Percentiles rank a stretch among this genome's conserved stretches.
These are phyloP conservation scores for Nemurella pictetii DNA, from an alignment of 2,888 invertebrate species.

Conservation along the genomic window DNA sequence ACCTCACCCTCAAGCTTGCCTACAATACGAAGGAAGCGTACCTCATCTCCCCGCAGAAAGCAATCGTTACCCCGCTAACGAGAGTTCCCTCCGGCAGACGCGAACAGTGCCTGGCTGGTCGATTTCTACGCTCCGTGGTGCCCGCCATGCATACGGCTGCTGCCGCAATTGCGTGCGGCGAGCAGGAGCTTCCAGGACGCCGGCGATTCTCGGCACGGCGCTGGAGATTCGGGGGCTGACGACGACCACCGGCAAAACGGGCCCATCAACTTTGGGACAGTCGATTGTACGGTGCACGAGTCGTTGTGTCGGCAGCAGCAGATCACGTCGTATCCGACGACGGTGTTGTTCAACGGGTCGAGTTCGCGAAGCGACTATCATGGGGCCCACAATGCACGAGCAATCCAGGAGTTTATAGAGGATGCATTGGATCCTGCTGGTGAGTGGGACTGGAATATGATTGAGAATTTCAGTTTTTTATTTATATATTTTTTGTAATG, in stretches of 20 bases:
- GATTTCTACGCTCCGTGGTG: constrained; percentile 82
- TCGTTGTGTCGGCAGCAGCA: constrained; percentile 59
- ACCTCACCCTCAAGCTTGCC: too few relatives aligned
- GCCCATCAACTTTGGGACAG: constrained; percentile 61
- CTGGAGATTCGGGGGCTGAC: constrained; percentile 46
- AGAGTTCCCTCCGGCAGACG: too few relatives aligned
- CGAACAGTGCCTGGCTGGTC: constrained; percentile 61
- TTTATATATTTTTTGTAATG: too few relatives aligned
- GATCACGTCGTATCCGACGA: constrained; percentile 65
- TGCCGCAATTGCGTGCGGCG: constrained; percentile 69
- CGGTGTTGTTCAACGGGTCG: constrained; percentile 65
- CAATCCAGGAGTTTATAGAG: constrained; percentile 67
- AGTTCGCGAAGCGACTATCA: constrained; percentile 58
- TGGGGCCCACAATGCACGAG: constrained; percentile 61
- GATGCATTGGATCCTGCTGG: constrained; percentile 59
- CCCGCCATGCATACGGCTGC: constrained; percentile 70
- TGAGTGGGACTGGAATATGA: too few relatives aligned
- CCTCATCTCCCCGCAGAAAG: too few relatives aligned
- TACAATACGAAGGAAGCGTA: too few relatives aligned
- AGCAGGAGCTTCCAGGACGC: constrained; percentile 51
- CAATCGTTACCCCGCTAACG: too few relatives aligned
- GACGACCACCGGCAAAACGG: not conserved
- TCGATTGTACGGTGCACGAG: constrained; percentile 68
- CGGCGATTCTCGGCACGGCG: constrained; percentile 51
- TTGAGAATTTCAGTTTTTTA: too few relatives aligned